Evolutionary conservation across 2,113 vertebrate genomes (phyloP).

Genomic region (Riparia riparia): DNA sequence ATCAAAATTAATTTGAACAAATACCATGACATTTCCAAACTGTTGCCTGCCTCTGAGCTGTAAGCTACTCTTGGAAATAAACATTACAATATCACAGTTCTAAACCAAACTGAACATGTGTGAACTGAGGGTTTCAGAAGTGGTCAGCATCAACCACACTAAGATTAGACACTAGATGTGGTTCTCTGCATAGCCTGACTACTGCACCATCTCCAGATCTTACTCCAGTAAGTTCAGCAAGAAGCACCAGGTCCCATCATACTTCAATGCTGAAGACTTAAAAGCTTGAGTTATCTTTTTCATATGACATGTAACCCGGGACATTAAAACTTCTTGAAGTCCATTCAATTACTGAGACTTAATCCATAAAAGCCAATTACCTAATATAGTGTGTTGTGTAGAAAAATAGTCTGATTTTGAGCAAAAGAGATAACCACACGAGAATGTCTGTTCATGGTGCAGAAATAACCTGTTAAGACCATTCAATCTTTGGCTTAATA

Average conservation of each 20-base stretch:
- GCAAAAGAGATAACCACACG: not conserved
- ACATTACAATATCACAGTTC: not conserved
- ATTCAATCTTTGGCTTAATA: not conserved
- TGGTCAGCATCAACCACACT: not conserved
- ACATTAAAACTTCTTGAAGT: not conserved
- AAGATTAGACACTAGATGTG: not conserved
- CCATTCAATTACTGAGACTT: not conserved
- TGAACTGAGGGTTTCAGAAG: not conserved
- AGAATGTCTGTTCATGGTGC: not conserved
- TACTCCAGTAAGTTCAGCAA: not conserved
- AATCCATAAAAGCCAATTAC: not conserved
- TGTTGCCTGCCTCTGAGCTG: not conserved
- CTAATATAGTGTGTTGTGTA: not conserved
- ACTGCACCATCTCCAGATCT: not conserved
- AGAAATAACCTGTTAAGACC: not conserved
- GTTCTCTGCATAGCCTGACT: not conserved
- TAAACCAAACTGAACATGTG: not conserved
- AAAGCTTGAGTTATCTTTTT: not conserved
- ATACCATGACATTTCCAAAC: not conserved
- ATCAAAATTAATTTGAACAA: not conserved
- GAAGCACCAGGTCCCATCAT: not conserved
- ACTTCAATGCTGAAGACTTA: not conserved
- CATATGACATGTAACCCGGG: not conserved
- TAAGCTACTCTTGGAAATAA: constrained; percentile 1
- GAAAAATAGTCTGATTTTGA: not conserved